phyloP scores from a whole-genome alignment of 2,113 vertebrate genomes.

The Xerus inauris region DNA sequence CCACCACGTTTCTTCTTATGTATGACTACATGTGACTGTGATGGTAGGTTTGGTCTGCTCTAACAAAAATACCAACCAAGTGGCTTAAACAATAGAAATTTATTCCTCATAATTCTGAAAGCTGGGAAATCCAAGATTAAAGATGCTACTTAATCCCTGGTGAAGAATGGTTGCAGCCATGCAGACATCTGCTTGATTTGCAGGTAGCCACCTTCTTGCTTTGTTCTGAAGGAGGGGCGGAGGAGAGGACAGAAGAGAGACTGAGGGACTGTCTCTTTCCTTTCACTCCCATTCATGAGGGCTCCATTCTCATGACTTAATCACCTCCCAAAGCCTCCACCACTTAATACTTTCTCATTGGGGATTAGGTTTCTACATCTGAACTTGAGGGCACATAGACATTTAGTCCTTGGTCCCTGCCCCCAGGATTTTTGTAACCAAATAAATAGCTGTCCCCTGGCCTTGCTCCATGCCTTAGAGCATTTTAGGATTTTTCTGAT shows the following conservation, averaged over 20 bases:
- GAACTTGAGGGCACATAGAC: too few relatives aligned
- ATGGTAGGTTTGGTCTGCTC: not conserved
- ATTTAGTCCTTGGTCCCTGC: not conserved
- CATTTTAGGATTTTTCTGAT: not conserved
- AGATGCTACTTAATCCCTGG: not conserved
- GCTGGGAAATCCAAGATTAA: not conserved
- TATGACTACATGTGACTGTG: not conserved
- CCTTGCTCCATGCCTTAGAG: not conserved
- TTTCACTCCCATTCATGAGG: not conserved
- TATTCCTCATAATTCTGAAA: not conserved
- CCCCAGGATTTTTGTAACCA: not conserved
- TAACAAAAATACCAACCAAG: not conserved
- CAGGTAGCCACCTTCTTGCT: not conserved
- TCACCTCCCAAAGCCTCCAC: not conserved
- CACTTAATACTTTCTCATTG: too few relatives aligned
- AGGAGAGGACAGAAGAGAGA: too few relatives aligned
- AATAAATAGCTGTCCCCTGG: not conserved
- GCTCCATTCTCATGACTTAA: not conserved
- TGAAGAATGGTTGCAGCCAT: not conserved
- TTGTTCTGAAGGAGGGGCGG: too few relatives aligned
- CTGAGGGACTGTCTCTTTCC: not conserved
- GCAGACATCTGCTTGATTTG: not conserved
- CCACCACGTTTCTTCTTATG: not conserved
- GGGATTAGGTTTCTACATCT: not conserved
- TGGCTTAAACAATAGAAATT: not conserved